Conservation (phyloP, 2,888 invertebrate species). For the Drosophila cognata region DNA sequence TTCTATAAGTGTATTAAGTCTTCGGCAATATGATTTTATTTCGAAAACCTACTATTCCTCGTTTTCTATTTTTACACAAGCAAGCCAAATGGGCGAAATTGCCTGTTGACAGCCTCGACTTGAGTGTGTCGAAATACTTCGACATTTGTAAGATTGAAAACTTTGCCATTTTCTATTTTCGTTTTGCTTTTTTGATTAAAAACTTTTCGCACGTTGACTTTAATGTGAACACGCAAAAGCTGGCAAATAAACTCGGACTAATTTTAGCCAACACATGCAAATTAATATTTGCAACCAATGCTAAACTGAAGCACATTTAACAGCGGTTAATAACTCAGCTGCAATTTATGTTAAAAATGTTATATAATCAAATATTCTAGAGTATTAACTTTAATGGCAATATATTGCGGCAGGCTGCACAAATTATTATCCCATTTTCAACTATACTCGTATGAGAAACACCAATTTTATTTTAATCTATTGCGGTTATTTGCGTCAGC, state of each 20-base stretch:
- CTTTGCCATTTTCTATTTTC: conserved; percentile 71
- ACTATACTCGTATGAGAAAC: background rate
- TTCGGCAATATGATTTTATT: conserved; percentile 12
- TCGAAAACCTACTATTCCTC: background rate
- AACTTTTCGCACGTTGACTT: conserved; percentile 63
- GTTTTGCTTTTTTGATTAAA: conserved; percentile 73
- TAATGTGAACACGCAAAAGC: conserved; percentile 34
- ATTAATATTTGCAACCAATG: conserved; percentile 1
- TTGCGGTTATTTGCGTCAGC: conserved; percentile 5
- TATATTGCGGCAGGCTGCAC: conserved; percentile 20
- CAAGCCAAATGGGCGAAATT: conserved; percentile 61
- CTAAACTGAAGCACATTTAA: conserved; percentile 1
- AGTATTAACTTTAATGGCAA: conserved; percentile 69
- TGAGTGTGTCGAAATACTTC: conserved; percentile 74
- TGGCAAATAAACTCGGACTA: conserved; percentile 34
- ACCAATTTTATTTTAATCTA: conserved; percentile 24
- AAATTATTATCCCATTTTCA: conserved; percentile 31
- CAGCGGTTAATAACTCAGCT: conserved; percentile 35
- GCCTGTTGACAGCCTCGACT: conserved; percentile 77
- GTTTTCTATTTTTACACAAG: conserved; percentile 28
- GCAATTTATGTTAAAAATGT: conserved; percentile 56
- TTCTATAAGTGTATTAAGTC: conserved; percentile 31
- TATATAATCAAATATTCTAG: conserved; percentile 74
- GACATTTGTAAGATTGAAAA: conserved; percentile 75
- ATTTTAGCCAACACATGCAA: conserved; percentile 29